Conservation (phyloP, 2,888 invertebrate species). For the Nebria brevicollis region DNA sequence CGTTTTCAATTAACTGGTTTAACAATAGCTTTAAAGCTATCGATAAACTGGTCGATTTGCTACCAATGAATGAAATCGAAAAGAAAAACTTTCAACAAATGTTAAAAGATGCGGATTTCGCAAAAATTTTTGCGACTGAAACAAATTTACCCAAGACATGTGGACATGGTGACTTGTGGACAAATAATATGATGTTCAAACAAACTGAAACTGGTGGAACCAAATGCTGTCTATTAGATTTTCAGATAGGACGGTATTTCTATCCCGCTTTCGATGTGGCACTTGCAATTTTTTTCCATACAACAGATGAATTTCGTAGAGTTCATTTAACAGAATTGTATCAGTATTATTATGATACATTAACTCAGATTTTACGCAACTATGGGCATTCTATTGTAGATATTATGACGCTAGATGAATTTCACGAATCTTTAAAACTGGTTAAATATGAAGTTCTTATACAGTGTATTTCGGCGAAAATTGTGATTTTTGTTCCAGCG, state of each 20-base stretch:
- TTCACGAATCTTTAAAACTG: neutral
- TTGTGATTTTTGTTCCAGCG: constrained; percentile 1
- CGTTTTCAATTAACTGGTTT: constrained; percentile 10
- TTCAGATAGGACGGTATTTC: constrained; percentile 48
- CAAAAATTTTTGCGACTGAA: neutral
- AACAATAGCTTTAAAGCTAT: constrained; percentile 6
- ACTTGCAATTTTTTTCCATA: constrained; percentile 55
- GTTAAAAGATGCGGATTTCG: neutral
- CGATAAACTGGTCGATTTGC: neutral
- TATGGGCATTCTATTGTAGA: constrained; percentile 47
- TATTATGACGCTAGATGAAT: constrained; percentile 45
- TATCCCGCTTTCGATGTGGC: constrained; percentile 54
- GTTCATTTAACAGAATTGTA: constrained; percentile 52
- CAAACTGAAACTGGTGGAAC: constrained; percentile 42
- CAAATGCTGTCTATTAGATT: constrained; percentile 55
- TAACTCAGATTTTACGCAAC: constrained; percentile 30
- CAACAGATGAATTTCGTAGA: constrained; percentile 52
- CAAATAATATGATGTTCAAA: constrained; percentile 4
- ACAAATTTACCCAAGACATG: neutral
- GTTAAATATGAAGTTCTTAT: neutral
- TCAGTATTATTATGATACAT: constrained; percentile 54
- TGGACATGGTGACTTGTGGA: neutral
- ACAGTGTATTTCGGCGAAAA: neutral
- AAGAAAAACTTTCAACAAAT: neutral
- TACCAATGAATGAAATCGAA: neutral